Base-by-base conservation (phyloP, 92 coral and sea anemone species). In the Actinernus sp. region DNA sequence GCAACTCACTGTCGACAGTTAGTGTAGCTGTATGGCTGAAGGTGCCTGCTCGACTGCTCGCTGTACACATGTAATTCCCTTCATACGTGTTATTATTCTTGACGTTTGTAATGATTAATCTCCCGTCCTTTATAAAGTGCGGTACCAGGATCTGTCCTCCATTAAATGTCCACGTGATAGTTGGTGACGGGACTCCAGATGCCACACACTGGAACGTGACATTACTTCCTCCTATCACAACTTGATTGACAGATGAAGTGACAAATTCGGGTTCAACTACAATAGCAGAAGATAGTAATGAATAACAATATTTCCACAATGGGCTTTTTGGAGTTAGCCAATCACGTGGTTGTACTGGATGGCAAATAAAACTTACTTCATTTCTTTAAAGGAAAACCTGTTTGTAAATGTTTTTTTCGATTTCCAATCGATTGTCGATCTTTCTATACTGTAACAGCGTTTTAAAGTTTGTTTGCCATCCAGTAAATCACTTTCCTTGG, bases 201-300 rank as follows among this genome's bases (percentile, higher is more conserved):
- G 79, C 86, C 38, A 62, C 50, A 66, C 86, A 79, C 26, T 28
- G 48, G 23, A 79, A 70, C 26, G 79, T 69, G 4, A 62, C 70
- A 29, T 45, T 51, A 3, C 36, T 53, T 40, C 43, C 78, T 23
- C 3, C 58, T 21, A 28, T 37, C 32, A 29, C 61, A 49, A 41
- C 51, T 23, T 21, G 23, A 21, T 19, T 26, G 21, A 21, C 11
- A 3, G 79, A 79, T 19, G 12, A 27, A 26, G 23, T 40, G 18
- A 58, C 40, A 71, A 69, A 52, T 59, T 79, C 78, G n/a, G 86
- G 86, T 27, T 24, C 46, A 70, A 79, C 86, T 79, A 28, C 10
- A 61, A 40, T 58, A 23, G 22, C 19, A 26, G 24, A 36, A 50
- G 6, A 18, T 12, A 50, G 39, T 28, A 0, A 55, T n/a, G n/a